A percentile compares a stretch with the other conserved stretches of the same genome.
phyloP scores from a whole-genome alignment of 2,888 invertebrate species.

The Tricholauxania praeusta region DNA sequence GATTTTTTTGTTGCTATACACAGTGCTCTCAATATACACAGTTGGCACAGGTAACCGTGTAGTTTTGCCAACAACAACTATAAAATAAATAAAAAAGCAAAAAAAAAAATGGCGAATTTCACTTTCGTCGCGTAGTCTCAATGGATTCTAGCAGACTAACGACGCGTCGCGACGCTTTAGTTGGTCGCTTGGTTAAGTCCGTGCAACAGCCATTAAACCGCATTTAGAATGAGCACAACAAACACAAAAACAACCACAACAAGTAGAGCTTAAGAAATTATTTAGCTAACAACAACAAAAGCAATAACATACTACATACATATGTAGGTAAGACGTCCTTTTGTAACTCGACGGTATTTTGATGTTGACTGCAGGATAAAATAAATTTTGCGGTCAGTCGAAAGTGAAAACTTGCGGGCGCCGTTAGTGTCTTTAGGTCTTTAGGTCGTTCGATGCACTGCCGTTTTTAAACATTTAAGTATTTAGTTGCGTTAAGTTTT shows the following conservation, averaged over 20 bases:
- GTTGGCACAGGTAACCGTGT: constrained; percentile 13
- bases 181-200: too few species aligned
- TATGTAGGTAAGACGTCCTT: not conserved
- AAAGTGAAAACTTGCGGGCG: constrained; percentile 23
- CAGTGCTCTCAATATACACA: not conserved
- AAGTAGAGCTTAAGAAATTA: constrained; percentile 22
- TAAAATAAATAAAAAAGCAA: not conserved
- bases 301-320: not conserved
- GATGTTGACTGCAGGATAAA: constrained; percentile 1
- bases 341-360: not conserved
- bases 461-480: too few species aligned
- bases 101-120: constrained; percentile 15
- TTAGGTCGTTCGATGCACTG: not conserved
- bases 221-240: constrained; percentile 15
- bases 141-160: too few species aligned
- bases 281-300: constrained; percentile 6
- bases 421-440: not conserved
- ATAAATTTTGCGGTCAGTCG: constrained; percentile 32
- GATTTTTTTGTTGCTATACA: not conserved
- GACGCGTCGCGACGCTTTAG: not conserved
- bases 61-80: not conserved
- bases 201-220: constrained; percentile 3
- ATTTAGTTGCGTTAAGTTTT: too few species aligned
- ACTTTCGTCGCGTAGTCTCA: constrained; percentile 19
- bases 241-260: constrained; percentile 8